phyloP scores from a whole-genome alignment of 2,113 vertebrate species.

The Ceyx melanurus region DNA sequence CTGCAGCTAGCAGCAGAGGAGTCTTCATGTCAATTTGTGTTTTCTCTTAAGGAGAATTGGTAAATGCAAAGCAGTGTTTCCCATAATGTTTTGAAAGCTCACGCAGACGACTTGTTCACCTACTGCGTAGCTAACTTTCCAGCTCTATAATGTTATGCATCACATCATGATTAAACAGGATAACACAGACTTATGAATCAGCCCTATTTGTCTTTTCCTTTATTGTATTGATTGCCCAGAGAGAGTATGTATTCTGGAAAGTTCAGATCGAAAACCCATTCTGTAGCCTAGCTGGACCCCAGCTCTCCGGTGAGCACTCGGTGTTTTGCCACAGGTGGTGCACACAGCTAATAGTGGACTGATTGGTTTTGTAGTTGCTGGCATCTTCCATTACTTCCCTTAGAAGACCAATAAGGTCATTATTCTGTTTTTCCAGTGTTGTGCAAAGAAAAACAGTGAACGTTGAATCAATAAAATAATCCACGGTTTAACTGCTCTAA shows the following conservation, averaged over 20 bases:
- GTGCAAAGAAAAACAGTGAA: constrained; percentile 1
- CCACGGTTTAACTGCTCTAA: neutral
- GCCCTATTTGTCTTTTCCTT: neutral
- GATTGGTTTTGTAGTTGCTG: constrained; percentile 14
- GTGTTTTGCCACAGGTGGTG: neutral
- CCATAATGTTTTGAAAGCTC: neutral
- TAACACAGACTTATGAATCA: neutral
- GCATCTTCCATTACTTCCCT: constrained; percentile 8
- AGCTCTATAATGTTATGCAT: neutral
- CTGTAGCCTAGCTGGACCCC: neutral
- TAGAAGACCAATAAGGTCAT: constrained; percentile 12
- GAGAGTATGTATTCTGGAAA: neutral
- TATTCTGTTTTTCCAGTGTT: constrained; percentile 6
- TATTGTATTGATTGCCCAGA: neutral
- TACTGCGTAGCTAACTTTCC: neutral
- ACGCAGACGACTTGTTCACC: fast-evolving
- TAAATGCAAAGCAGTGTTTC: neutral
- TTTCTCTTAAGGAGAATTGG: neutral
- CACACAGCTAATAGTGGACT: neutral
- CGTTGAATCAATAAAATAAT: constrained; percentile 26
- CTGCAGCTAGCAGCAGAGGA: neutral
- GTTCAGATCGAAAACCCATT: neutral
- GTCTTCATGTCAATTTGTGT: neutral
- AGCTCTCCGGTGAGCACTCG: neutral
- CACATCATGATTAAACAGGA: neutral